Evolutionary conservation across 2,113 vertebrate genomes (phyloP), one percentile per base, ranked within the genome.

Genomic region (Pongo abelii): DNA sequence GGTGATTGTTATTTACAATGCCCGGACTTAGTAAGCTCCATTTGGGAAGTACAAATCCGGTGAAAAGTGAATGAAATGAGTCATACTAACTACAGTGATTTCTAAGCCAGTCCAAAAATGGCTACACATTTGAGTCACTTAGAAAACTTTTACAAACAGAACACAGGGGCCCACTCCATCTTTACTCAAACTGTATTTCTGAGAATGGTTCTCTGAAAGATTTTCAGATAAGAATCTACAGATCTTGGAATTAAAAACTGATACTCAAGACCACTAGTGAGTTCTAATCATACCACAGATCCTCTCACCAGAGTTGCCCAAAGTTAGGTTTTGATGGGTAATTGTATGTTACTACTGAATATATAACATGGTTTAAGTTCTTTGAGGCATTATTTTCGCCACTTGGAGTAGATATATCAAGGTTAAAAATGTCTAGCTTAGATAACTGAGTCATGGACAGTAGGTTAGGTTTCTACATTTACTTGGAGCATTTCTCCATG

Each of bases 1-100:
- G 40, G 75, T 84, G 78, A 48, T 88, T 97, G 52, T 74, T 22
- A 88, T 87, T 95, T 91, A 78, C 4, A 89, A 81, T 75, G 64
- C 18, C 27, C 40, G 52, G 10, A 92, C 10, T 85, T 81, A 89
- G 30, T 81, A 17, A 67, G 4, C 4, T 83, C 48, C 27, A 48
- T 78, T 35, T 83, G 67, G 43, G 74, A 90, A 70, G 18, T 64
- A 93, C 57, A 86, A 92, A 69, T 61, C 30, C 25, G 27, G 40
- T n/a, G 52, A 77, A 70, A 91, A 50, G 32, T 83, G n/a, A 88
- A 59, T 50, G 6, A 91, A 85, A 61, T 25, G 43, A 55, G 25
- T 57, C 57, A 11, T 85, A 38, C 59, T 32, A 43, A 88, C 35
- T 40, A 64, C 7, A 38, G 0, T 83, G 25, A 83, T 77, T 86